A percentile compares a stretch with the other conserved stretches of the same genome.
Evolutionary conservation across 2,113 vertebrate genomes (phyloP).

Genomic region (Periophthalmodon schlosseri): DNA sequence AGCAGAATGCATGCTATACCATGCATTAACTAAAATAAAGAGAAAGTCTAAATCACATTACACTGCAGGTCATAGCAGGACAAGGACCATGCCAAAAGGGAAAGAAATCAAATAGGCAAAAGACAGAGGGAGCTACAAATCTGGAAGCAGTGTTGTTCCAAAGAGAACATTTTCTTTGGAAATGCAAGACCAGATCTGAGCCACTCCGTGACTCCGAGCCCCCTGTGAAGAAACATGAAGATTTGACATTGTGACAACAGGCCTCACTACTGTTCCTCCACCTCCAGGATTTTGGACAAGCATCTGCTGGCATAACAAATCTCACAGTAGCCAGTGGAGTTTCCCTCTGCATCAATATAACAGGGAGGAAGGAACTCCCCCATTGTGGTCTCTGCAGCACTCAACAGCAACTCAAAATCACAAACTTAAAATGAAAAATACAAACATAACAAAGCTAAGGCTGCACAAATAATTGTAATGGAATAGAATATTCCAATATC

Average conservation of each 20-base stretch:
- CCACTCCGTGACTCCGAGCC: neutral
- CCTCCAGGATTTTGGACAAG: neutral
- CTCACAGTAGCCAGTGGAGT: conserved; percentile 46
- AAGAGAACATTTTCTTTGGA: conserved; percentile 11
- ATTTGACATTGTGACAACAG: conserved; percentile 12
- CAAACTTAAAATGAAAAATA: conserved; percentile 44
- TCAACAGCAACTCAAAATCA: conserved; percentile 37
- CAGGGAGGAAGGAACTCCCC: conserved; percentile 62
- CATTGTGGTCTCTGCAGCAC: conserved; percentile 50
- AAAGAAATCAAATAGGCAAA: neutral
- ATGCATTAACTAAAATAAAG: neutral
- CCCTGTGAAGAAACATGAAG: neutral
- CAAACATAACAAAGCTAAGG: conserved; percentile 14
- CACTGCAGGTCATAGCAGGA: neutral
- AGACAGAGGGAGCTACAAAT: neutral
- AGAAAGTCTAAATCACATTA: neutral
- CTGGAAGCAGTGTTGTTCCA: neutral
- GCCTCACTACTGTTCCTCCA: neutral
- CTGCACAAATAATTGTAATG: conserved; percentile 5
- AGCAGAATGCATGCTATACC: neutral
- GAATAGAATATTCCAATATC: neutral
- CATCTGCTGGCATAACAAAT: conserved; percentile 13
- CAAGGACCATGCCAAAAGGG: neutral
- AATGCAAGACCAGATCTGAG: neutral
- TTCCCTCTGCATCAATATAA: conserved; percentile 45